phyloP scores from a whole-genome alignment of 2,888 invertebrate genomes.

The Amphipyra tragopoginis region DNA sequence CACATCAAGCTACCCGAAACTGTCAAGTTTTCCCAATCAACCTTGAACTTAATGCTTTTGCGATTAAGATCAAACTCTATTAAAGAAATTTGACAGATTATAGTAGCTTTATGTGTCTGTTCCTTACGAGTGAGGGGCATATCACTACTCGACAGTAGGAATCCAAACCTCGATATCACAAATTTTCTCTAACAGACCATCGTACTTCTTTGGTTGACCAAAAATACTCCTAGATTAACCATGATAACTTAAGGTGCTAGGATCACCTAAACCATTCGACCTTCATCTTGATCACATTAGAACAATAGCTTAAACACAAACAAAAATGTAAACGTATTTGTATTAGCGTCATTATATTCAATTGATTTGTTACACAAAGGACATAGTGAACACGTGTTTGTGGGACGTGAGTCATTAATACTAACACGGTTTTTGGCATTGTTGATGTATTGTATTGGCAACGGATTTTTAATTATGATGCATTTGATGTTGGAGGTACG shows the following conservation, averaged over 20 bases:
- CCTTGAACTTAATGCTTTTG: too few species aligned
- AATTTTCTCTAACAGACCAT: too few species aligned
- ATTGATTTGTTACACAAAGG: slow-evolving; percentile 76
- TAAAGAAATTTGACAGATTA: too few species aligned
- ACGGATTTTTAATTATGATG: slow-evolving; percentile 72
- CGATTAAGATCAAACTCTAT: too few species aligned
- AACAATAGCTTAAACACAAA: slow-evolving; percentile 56
- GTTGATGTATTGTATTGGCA: slow-evolving; percentile 86
- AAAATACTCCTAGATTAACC: not conserved
- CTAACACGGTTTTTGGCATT: slow-evolving; percentile 81
- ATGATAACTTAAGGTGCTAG: not conserved
- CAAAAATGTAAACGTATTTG: slow-evolving; percentile 48
- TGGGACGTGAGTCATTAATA: slow-evolving; percentile 88
- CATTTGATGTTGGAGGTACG: slow-evolving; percentile 76
- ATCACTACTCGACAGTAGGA: too few species aligned
- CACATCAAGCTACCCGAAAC: too few species aligned
- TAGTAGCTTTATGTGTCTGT: too few species aligned
- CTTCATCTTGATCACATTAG: slow-evolving; percentile 59
- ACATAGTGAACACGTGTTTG: slow-evolving; percentile 86
- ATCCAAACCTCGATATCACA: too few species aligned
- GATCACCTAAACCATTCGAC: slow-evolving; percentile 40
- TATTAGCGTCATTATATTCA: slow-evolving; percentile 61
- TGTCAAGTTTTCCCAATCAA: too few species aligned
- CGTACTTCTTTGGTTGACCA: not conserved
- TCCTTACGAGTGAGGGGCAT: too few species aligned